Base-by-base conservation (phyloP, 2,888 invertebrate genomes). In the Mythimna impura region DNA sequence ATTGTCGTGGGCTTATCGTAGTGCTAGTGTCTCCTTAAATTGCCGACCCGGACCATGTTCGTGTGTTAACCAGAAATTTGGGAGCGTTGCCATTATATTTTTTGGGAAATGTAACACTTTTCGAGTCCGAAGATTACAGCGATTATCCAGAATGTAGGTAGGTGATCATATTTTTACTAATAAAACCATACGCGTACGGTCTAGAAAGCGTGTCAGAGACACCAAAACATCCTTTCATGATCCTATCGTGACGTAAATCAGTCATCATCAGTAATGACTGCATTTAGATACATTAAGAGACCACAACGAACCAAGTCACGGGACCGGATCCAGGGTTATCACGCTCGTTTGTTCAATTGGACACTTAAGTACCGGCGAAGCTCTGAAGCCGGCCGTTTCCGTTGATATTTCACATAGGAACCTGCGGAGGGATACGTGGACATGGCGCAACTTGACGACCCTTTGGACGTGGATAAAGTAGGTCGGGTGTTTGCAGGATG, bases 1-100 rank as follows among this genome's bases (percentile, higher is more conserved):
- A 95, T 96, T 96, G 96, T 95, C 94, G 95, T 93, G 94, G 94
- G 94, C 91, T 93, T 94, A 93, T 93, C 92, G 94, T 94, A 93
- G 91, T 92, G 90, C 92, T 91, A 90, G 92, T 92, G 91, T 94
- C 94, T 94, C 92, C 89, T 92, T 88, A 91, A 91, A 93, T 93
- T 92, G 92, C 83, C 88, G 84, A 88, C 88, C 85, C 90, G 90
- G 89, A 17, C 89, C 86, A 89, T 91, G 90, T 88, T 89, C 91
- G 90, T 86, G 89, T 87, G 86, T 66, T 82, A 77, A 84, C 83
- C 82, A 82, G 74, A 85, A 87, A 87, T 89, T 90, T 84, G 81
- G 86, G 78, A 82, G 14, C 66, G 43, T 79, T 76, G 47, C 62
- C 66, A 65, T 62, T 68, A 65, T 14, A 20, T 71, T 60, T 47